Evolutionary conservation across 2,113 vertebrate species (phyloP).

Genomic region (Corapipo altera): DNA sequence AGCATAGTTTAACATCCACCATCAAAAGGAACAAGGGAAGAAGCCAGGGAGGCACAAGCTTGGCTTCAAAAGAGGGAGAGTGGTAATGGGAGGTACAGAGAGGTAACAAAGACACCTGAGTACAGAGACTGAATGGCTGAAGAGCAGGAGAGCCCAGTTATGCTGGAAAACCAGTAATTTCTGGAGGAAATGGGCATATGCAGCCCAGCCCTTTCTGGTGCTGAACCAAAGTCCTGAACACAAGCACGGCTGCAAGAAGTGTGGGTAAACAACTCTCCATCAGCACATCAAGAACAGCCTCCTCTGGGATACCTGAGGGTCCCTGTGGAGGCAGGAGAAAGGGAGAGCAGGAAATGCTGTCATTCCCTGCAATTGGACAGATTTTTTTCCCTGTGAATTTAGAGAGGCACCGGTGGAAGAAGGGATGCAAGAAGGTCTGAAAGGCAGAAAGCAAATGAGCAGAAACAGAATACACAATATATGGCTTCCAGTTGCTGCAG

Average conservation of each 20-base stretch:
- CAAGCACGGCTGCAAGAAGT: background rate
- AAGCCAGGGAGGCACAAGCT: background rate
- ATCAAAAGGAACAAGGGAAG: background rate
- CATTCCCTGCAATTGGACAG: rapidly evolving
- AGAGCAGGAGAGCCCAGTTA: background rate
- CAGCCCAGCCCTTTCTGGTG: background rate
- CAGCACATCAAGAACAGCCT: background rate
- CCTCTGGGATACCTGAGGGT: background rate
- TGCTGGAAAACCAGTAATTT: background rate
- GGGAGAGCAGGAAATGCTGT: background rate
- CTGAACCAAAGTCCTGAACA: background rate
- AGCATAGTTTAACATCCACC: background rate
- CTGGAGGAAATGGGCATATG: background rate
- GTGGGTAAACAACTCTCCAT: background rate
- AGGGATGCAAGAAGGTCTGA: background rate
- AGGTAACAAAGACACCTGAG: background rate
- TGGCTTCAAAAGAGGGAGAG: background rate
- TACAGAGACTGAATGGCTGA: background rate
- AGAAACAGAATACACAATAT: background rate
- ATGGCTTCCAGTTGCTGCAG: background rate
- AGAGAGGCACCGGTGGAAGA: background rate
- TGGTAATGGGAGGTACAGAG: background rate
- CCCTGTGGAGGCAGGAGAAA: background rate
- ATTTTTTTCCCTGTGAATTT: background rate
- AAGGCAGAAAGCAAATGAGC: background rate